phyloP scores from a whole-genome alignment of 2,797 vertebrate species.

The Phataginus tricuspis region DNA sequence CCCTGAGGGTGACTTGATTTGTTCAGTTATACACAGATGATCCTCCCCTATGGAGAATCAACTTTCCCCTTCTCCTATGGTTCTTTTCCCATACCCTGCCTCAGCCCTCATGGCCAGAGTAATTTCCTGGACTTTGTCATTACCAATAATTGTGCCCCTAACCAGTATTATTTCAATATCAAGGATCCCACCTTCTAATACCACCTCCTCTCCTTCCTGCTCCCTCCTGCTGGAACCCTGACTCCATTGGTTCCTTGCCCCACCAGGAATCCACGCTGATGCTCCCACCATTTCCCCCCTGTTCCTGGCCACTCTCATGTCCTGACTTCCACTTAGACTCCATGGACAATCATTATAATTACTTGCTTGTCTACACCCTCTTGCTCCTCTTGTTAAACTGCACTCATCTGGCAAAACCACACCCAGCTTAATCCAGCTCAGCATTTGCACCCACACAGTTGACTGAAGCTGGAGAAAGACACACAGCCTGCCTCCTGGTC shows the following conservation, averaged over 20 bases:
- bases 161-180: neutral
- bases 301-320: neutral
- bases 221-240: neutral
- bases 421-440: constrained; percentile 24
- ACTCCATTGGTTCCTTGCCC: too few species aligned
- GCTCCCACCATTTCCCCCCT: neutral
- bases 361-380: neutral
- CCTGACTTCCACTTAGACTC: neutral
- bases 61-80: neutral
- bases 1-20: neutral
- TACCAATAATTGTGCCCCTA: constrained; percentile 41
- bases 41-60: neutral
- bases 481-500: neutral
- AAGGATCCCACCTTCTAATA: neutral
- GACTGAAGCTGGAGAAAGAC: neutral
- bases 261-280: neutral
- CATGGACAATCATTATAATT: neutral
- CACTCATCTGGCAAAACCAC: constrained; percentile 48
- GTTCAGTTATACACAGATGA: neutral
- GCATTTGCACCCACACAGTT: neutral
- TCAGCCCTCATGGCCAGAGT: constrained; percentile 8
- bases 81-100: neutral
- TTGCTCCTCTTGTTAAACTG: constrained; percentile 7
- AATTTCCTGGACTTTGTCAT: constrained; percentile 10
- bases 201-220: neutral